Base-by-base conservation (phyloP, 2,888 invertebrate species). In the Caenorhabditis sp. region DNA sequence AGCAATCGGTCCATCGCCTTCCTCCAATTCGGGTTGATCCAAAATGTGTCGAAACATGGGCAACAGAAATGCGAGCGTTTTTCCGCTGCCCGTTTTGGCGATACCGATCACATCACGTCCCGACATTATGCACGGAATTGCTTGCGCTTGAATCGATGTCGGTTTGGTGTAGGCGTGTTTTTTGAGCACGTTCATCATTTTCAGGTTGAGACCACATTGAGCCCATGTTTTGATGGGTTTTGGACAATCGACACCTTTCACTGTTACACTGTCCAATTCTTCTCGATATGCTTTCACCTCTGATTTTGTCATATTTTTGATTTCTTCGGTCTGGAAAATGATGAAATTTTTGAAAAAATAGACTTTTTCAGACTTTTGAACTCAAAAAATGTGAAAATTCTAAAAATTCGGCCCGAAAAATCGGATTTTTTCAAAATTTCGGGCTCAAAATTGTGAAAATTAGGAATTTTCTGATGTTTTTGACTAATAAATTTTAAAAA, bases 41-140 rank as follows among this genome's bases (percentile, higher is more conserved):
- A 95, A 89, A 31, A 99, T 94, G 86, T 99, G 99, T 49, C 93
- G 89, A 89, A 99, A 95, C 96, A 99, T 95, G 0, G 99, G 99
- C 69, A 99, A 89, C 69, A 99, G 92, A 89, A 99, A 99, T 0
- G 97, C 99, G 61, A 99, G 89, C 0, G 99, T 99, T 90, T 99
- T 99, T 37, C 99, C 99, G 87, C 95, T 95, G 55, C 97, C 97
- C 0, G 99, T 99, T 90, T 99, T 99, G 1, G 99, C 99, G 88
- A 99, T 99, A 65, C 69, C 80, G 50, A 80, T 80, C 5, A 80
- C 74, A 51, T 80, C 80, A 0, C 79, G 54, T 26, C 97, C 97
- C 86, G 95, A 95, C 60, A 99, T 97, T 72, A 99, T 94, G 26
- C 89, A 88, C 21, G 91, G 91, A 86, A 99, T 94, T 1, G 97